phyloP scores from a whole-genome alignment of 2,888 invertebrate species.

The Acleris holmiana region DNA sequence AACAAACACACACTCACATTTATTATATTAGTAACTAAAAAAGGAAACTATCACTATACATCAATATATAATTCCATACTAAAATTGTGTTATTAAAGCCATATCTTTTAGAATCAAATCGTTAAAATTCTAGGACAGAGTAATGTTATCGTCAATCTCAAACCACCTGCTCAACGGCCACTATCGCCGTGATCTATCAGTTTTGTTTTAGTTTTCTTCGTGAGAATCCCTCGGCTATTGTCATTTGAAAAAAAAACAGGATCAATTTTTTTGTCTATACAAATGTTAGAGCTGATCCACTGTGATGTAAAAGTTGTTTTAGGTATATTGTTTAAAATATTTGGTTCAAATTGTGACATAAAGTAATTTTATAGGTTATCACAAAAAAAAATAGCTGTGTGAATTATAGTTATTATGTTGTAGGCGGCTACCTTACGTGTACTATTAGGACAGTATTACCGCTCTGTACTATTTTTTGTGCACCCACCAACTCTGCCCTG shows the following conservation, averaged over 20 bases:
- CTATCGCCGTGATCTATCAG: conserved; percentile 39
- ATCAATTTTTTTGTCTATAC: conserved; percentile 18
- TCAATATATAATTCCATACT: neutral
- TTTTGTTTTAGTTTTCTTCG: conserved; percentile 42
- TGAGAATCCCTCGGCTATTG: conserved; percentile 30
- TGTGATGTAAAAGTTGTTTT: neutral
- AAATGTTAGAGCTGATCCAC: conserved; percentile 6
- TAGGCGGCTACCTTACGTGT: conserved; percentile 52
- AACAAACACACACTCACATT: too few species aligned
- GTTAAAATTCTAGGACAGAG: conserved; percentile 30
- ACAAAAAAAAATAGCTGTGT: conserved; percentile 49
- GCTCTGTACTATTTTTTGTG: conserved; percentile 23
- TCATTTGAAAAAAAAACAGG: conserved; percentile 12
- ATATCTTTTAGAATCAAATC: conserved; percentile 30
- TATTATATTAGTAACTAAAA: too few species aligned
- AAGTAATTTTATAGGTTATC: conserved; percentile 37
- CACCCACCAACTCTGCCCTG: too few species aligned
- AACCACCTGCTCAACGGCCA: conserved; percentile 31
- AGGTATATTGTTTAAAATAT: conserved; percentile 7
- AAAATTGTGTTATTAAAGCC: conserved; percentile 24
- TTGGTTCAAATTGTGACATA: conserved; percentile 18
- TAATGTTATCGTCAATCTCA: conserved; percentile 33
- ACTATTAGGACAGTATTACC: conserved; percentile 46
- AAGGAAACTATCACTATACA: too few species aligned
- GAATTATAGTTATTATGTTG: conserved; percentile 55